Base-by-base conservation (phyloP, 2,888 invertebrate genomes). In the Diadegma fenestrale region DNA sequence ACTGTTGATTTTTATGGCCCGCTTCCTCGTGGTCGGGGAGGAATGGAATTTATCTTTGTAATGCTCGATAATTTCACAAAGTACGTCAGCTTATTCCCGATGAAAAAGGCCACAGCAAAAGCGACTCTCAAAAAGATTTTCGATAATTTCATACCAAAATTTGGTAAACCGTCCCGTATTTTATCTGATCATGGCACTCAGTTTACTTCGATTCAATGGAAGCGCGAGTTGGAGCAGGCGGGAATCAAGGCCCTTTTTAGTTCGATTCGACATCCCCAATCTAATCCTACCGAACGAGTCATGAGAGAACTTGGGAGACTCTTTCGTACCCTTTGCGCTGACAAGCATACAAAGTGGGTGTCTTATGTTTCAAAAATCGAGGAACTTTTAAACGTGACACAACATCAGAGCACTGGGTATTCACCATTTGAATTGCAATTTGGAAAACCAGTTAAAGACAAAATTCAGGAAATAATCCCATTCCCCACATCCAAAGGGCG, bases 1-100 rank as follows among this genome's bases (percentile, higher is more conserved):
- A 69, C 30, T 1, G 69, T 69, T 1, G 48, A 69, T 48, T 69
- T 48, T 69, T 69, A 69, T 48, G 69, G 69, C 6, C 48, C 69
- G 14, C 45, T 48, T 19, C 69, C 45, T 7, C 45, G 26, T 7
- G 69, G 26, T 0, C 22, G 69, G 2, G 69, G 45, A 10, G 69
- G 69, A 14, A 48, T 30, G 1, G 45, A 69, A 14, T 69, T 48
- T 26, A 48, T 69, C 5, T 69, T 69, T 26, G 48, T 69, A 0
- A 45, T 48, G 26, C 17, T 69, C 0, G 48, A 69, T 48, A 26
- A 22, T 26, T 69, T 69, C 48, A 48, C 69, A 12, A 69, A 69
- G 17, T 48, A 45, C 3, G 69, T 69, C 2, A 69, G 45, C 6
- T n/a, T 69, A 0, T 69, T 26, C 19, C 69, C 69, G 4, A 69